Base-by-base conservation (phyloP, 2,113 vertebrate genomes). In the Notarius quadriscutis region DNA sequence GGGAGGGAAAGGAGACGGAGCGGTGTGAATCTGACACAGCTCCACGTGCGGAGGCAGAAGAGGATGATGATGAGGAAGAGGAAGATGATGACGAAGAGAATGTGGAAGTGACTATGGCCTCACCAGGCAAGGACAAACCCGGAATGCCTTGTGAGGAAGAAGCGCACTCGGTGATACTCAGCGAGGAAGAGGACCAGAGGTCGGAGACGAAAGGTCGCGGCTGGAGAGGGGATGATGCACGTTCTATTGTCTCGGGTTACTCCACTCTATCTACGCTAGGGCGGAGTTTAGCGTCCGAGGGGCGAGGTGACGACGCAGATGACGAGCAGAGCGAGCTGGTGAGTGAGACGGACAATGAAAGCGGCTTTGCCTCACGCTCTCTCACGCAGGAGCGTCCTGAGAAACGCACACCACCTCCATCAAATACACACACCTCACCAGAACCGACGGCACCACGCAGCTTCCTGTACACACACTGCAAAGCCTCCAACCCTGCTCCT, bases 211-310 rank as follows among this genome's bases (percentile, higher is more conserved):
- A 92, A 91, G 93, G 88, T 80, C 92, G 91, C 84, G 8, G 87
- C 75, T 95, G 93, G 93, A 85, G 92, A 87, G 91, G 94, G 8
- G 94, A 95, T 0, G 97, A 99, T 2, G 96, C 97, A 0, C 97
- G 96, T 87, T 99, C 98, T 55, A 98, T 99, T 10, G 97, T 98
- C 3, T 99, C 98, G 0, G 98, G 97, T 75, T 98, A 99, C 93
- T 99, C 98, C 93, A 98, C 97, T 3, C 94, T 98, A 79, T 99
- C 98, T 92, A 99, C 97, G 9, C 91, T 97, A 82, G 97, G 97
- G 92, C 96, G 97, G 91, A 97, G 97, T 91, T 94, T 97, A 86
- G 96, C 96, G 79, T 95, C 95, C 0, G 96, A 96, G 87, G 96
- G 97, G 81, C 93, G 96, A 9, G 96, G 94, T 0, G 97, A 98